A percentile compares a stretch with the other conserved stretches of the same genome.
Conservation (phyloP, 2,888 invertebrate species). For the Tricholauxania praeusta region DNA sequence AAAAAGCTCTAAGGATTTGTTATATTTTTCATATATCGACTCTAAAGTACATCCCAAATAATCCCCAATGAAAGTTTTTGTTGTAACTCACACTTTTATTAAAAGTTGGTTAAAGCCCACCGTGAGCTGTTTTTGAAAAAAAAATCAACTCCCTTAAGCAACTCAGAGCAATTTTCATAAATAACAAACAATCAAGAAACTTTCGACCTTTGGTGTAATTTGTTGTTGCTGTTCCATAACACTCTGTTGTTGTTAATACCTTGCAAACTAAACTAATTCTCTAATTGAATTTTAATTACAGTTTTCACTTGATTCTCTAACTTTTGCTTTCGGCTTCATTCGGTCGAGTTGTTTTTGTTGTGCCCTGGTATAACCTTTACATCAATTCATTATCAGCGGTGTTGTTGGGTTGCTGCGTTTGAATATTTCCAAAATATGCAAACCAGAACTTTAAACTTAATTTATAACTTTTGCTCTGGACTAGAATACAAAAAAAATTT, state of each 20-base stretch:
- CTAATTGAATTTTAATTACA: slow-evolving; percentile 55
- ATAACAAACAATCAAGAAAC: slow-evolving; percentile 25
- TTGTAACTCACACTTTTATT: too few relatives aligned
- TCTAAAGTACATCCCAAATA: too few relatives aligned
- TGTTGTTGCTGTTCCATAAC: background rate
- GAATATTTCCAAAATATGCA: slow-evolving; percentile 47
- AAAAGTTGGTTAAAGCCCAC: too few relatives aligned
- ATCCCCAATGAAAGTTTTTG: too few relatives aligned
- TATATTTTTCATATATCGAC: too few relatives aligned
- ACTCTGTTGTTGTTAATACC: slow-evolving; percentile 1
- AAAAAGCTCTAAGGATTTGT: too few relatives aligned
- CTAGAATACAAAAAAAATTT: slow-evolving; percentile 4
- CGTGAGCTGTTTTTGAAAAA: too few relatives aligned
- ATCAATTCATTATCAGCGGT: slow-evolving; percentile 21
- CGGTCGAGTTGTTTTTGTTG: background rate
- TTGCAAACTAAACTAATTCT: slow-evolving; percentile 45
- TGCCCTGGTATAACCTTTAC: background rate
- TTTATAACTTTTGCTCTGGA: slow-evolving; percentile 42
- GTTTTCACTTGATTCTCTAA: slow-evolving; percentile 34
- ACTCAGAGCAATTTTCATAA: slow-evolving; percentile 17
- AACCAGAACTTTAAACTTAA: slow-evolving; percentile 49
- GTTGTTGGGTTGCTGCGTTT: background rate
- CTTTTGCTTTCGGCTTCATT: background rate
- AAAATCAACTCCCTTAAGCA: background rate
- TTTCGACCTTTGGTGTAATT: slow-evolving; percentile 16